Conservation (phyloP, 1,140 invertebrate genomes). For the Tetragonula clypearis region DNA sequence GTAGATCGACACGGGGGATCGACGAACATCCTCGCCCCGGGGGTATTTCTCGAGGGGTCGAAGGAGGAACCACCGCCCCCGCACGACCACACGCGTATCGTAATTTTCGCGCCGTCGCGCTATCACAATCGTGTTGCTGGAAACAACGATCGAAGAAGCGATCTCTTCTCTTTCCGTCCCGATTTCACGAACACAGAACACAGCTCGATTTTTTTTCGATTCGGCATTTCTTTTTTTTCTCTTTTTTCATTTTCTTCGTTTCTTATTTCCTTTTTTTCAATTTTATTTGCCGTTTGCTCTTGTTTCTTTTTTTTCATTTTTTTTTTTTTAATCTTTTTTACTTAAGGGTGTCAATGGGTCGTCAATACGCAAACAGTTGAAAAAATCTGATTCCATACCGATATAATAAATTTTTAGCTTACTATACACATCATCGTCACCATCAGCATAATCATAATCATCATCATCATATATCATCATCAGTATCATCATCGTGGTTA, state of each 20-base stretch:
- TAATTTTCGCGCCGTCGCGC: slow-evolving; percentile 21
- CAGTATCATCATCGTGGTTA: slow-evolving; percentile 67
- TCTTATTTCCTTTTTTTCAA: slow-evolving; percentile 29
- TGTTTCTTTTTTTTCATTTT: slow-evolving; percentile 57
- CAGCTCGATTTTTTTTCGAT: slow-evolving; percentile 60
- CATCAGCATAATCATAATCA: slow-evolving; percentile 69
- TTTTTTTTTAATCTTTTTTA: slow-evolving; percentile 61
- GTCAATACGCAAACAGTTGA: slow-evolving; percentile 77
- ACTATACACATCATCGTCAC: slow-evolving; percentile 78
- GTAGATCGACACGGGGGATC: neutral
- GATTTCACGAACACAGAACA: slow-evolving; percentile 69
- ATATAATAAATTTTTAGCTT: slow-evolving; percentile 80
- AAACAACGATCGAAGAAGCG: slow-evolving; percentile 58
- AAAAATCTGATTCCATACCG: slow-evolving; percentile 79
- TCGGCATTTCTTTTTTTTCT: slow-evolving; percentile 67
- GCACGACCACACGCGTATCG: neutral
- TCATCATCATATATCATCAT: slow-evolving; percentile 67
- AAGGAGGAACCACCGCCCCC: neutral
- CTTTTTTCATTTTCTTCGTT: slow-evolving; percentile 63
- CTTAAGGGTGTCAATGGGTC: slow-evolving; percentile 74
- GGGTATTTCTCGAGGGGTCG: neutral
- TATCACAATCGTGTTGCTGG: slow-evolving; percentile 54
- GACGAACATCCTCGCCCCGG: neutral
- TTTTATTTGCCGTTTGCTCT: slow-evolving; percentile 1
- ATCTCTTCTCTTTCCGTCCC: slow-evolving; percentile 25